A percentile compares a stretch with the other conserved stretches of the same genome.
Evolutionary conservation across 2,888 invertebrate species (phyloP).

Genomic region (Idaea dimidiata): DNA sequence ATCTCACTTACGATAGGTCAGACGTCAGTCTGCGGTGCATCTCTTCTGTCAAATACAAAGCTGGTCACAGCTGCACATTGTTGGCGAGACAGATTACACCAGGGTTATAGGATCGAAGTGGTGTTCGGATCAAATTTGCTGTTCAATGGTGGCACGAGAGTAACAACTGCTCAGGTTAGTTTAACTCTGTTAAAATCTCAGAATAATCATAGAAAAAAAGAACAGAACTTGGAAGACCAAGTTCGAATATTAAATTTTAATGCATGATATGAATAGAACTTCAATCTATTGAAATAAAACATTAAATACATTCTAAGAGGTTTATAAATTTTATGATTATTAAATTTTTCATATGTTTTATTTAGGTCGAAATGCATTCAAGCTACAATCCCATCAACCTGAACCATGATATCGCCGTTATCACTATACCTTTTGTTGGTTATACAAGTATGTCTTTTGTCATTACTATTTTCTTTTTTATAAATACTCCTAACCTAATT

Average conservation of each 20-base stretch:
- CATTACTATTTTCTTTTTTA: too few species aligned
- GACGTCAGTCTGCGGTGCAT: slow-evolving; percentile 51
- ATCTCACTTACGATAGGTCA: slow-evolving; percentile 26
- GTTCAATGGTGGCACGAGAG: slow-evolving; percentile 53
- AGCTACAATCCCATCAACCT: slow-evolving; percentile 32
- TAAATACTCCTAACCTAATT: too few species aligned
- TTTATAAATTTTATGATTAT: too few species aligned
- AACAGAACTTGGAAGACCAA: too few species aligned
- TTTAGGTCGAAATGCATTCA: slow-evolving; percentile 33
- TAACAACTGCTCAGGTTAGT: slow-evolving; percentile 21
- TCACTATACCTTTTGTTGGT: slow-evolving; percentile 27
- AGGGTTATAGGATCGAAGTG: slow-evolving; percentile 46
- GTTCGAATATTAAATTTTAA: too few species aligned
- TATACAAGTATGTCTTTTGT: slow-evolving; percentile 32
- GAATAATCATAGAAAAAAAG: too few species aligned
- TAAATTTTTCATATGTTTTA: not conserved
- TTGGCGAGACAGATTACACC: slow-evolving; percentile 51
- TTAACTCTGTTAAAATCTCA: not conserved
- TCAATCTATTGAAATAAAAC: too few species aligned
- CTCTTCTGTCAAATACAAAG: slow-evolving; percentile 38
- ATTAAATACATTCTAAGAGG: too few species aligned
- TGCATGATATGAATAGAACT: too few species aligned
- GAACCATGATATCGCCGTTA: slow-evolving; percentile 42
- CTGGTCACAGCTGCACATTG: slow-evolving; percentile 55
- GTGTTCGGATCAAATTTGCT: slow-evolving; percentile 50